Conservation (phyloP, 2,888 invertebrate genomes). For the Pandemis heparana region DNA sequence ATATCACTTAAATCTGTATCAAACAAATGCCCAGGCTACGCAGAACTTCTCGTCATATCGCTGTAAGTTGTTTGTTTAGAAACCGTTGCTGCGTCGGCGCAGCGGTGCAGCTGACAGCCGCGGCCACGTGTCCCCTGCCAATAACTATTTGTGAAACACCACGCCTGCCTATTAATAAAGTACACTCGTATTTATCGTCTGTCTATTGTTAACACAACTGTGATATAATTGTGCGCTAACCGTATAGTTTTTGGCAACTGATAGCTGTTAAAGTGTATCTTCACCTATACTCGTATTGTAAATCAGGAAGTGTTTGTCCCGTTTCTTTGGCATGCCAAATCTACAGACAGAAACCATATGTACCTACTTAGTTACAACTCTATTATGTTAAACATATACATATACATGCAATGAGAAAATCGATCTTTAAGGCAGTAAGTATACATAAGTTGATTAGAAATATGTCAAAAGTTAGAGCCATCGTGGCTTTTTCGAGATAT, state of each 20-base stretch:
- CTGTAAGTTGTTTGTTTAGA: slow-evolving; percentile 9
- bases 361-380: too few relatives aligned
- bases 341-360: background rate
- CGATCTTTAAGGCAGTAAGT: too few relatives aligned
- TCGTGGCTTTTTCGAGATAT: too few relatives aligned
- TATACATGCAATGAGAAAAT: background rate
- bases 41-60: background rate
- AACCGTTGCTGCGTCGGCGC: slow-evolving; percentile 3
- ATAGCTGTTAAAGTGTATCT: background rate
- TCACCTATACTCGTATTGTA: background rate
- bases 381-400: too few relatives aligned
- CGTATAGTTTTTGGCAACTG: slow-evolving; percentile 4
- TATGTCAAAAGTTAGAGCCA: too few relatives aligned
- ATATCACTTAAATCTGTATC: background rate
- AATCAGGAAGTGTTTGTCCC: background rate
- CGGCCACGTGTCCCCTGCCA: slow-evolving; percentile 42
- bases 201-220: slow-evolving; percentile 32
- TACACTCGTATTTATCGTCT: slow-evolving; percentile 35
- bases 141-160: slow-evolving; percentile 44
- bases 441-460: too few relatives aligned
- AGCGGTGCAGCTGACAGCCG: slow-evolving; percentile 30
- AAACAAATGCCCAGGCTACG: background rate
- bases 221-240: slow-evolving; percentile 2
- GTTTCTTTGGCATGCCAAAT: background rate
- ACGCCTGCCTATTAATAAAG: slow-evolving; percentile 41